A percentile compares a stretch with the other conserved stretches of the same genome.
These are phyloP conservation scores for Drosophila eohydei DNA, from an alignment of 2,888 invertebrate genomes.

Conservation along the genomic window DNA sequence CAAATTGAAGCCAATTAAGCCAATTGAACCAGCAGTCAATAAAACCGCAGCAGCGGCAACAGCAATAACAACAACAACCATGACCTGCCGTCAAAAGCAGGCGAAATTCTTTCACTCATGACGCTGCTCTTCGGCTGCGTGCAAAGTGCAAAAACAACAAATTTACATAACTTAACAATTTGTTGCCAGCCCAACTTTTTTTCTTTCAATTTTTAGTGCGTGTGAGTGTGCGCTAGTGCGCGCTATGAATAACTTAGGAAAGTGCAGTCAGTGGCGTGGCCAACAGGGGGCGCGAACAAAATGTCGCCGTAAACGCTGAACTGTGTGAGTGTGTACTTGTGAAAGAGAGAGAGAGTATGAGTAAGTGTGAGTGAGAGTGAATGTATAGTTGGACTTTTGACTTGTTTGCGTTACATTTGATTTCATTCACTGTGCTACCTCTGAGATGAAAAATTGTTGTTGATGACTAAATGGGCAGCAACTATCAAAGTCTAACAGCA, in stretches of 20 bases:
- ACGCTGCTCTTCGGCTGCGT: conserved; percentile 34
- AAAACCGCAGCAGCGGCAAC: conserved; percentile 15
- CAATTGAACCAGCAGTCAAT: conserved; percentile 70
- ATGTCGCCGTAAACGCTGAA: conserved; percentile 17
- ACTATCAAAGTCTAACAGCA: conserved; percentile 42
- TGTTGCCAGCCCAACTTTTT: conserved; percentile 30
- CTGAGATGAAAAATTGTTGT: conserved; percentile 33
- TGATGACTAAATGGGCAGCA: conserved; percentile 48
- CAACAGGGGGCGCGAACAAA: conserved; percentile 47
- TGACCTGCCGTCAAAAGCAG: conserved; percentile 63
- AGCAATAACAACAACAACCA: conserved; percentile 60
- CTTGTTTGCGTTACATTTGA: conserved; percentile 66
- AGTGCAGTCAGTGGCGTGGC: conserved; percentile 45
- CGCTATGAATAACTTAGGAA: conserved; percentile 56
- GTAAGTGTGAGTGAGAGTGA: neutral
- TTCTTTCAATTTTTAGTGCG: conserved; percentile 7
- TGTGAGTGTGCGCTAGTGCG: conserved; percentile 17
- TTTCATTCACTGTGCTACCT: conserved; percentile 38
- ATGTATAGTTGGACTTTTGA: conserved; percentile 70
- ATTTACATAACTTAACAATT: conserved; percentile 56
- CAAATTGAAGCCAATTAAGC: conserved; percentile 78
- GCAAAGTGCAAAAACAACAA: conserved; percentile 48
- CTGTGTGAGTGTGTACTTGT: neutral
- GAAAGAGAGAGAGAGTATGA: conserved; percentile 4
- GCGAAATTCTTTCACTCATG: conserved; percentile 38